Evolutionary conservation across 2,797 vertebrate species (phyloP).

Genomic region (Toxotes lorentzi): DNA sequence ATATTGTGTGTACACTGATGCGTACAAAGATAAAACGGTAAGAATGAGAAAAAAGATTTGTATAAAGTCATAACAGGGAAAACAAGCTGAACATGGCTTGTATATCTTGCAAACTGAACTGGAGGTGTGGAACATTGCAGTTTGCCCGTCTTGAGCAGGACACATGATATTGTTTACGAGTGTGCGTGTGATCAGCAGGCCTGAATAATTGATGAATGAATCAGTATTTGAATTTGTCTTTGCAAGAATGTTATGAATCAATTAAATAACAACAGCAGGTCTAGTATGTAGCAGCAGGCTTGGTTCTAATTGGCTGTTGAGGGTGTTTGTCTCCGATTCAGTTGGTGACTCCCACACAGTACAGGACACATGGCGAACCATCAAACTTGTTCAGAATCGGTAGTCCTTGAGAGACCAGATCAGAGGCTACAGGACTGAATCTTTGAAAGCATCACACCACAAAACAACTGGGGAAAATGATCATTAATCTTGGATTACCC

Average conservation of each 20-base stretch:
- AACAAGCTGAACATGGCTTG: slow-evolving; percentile 19
- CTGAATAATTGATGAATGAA: slow-evolving; percentile 72
- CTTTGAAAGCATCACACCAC: slow-evolving; percentile 24
- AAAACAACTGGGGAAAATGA: slow-evolving; percentile 9
- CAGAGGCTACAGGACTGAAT: slow-evolving; percentile 12
- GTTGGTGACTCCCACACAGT: slow-evolving; percentile 51
- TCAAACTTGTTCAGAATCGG: slow-evolving; percentile 14
- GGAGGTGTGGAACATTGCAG: slow-evolving; percentile 49
- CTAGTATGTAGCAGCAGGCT: slow-evolving; percentile 50
- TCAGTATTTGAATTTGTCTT: slow-evolving; percentile 73
- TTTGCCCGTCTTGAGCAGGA: slow-evolving; percentile 44
- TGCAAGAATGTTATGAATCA: slow-evolving; percentile 64
- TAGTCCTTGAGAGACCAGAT: slow-evolving; percentile 35
- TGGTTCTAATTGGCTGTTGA: slow-evolving; percentile 54
- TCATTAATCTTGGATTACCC: slow-evolving; percentile 6
- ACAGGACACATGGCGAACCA: neutral
- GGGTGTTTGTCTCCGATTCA: slow-evolving; percentile 47
- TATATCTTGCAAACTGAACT: slow-evolving; percentile 37
- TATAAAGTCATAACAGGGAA: slow-evolving; percentile 32
- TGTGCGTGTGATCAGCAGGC: slow-evolving; percentile 46
- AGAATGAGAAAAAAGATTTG: slow-evolving; percentile 10
- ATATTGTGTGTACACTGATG: slow-evolving; percentile 15
- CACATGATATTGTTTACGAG: slow-evolving; percentile 68
- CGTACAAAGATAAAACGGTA: slow-evolving; percentile 48
- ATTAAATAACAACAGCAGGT: slow-evolving; percentile 51